Base-by-base conservation (phyloP, 2,797 vertebrate genomes). In the Taenioides sp. region DNA sequence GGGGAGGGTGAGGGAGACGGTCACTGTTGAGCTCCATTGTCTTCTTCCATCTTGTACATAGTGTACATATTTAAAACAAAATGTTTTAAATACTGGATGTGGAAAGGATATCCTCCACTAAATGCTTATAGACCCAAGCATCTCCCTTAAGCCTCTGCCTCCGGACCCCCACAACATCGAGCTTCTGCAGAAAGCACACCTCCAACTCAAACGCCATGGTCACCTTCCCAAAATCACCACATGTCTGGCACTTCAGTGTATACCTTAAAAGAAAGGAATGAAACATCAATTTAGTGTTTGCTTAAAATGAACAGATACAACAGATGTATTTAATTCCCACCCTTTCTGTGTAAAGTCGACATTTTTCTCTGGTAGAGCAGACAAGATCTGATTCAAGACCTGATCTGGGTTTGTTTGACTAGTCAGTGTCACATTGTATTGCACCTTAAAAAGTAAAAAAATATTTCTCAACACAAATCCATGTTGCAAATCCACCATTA, bases 41-140 rank as follows among this genome's bases (percentile, higher is more conserved):
- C 31, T 34, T 34, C 31, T 34, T 6, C 31, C 31, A 1, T 7
- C 31, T 34, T 34, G 31, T 34, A 62, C 17, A 62, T 34, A 58
- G 5, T 1, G n/a, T 50, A 17, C 14, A n/a, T n/a, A n/a, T n/a
- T 52, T 2, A 25, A 5, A 25, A 58, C 65, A 9, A 31, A 66
- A 17, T 68, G 5, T 92, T 69, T 92, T 67, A 97, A 58, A 96
- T 87, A 2, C 90, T 91, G 87, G 90, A 96, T 71, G 93, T 92
- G 55, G 95, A 94, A 7, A 99, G 91, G 78, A 98, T 94, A 79
- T 97, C 95, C 86, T 97, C 97, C 80, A 99, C 93, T 79, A 99
- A 93, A 77, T 95, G 95, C 84, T 99, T 99, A 89, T 99, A 99
- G 72, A 98, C 94, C 97, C 97, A 99, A 55, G 96, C 94, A 7